These are phyloP conservation scores for Furnarius figulus DNA, from an alignment of 2,113 vertebrate species.

Conservation along the genomic window DNA sequence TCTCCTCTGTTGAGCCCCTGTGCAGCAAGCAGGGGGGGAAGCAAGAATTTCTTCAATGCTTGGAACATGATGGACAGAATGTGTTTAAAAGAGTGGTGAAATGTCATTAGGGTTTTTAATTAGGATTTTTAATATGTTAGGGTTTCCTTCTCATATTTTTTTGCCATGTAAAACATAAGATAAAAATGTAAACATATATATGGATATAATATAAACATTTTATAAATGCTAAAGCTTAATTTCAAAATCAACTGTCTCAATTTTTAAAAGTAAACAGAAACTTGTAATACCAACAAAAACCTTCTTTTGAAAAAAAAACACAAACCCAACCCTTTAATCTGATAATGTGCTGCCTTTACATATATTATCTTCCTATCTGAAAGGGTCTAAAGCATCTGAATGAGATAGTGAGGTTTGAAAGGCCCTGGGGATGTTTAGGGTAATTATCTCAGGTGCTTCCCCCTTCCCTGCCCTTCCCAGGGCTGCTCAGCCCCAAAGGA, in stretches of 20 bases:
- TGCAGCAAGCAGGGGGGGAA: background rate
- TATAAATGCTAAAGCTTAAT: background rate
- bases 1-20: background rate
- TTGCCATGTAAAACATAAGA: background rate
- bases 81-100: background rate
- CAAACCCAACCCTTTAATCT: background rate
- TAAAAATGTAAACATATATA: background rate
- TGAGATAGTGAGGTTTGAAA: constrained; percentile 21
- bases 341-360: background rate
- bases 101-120: background rate
- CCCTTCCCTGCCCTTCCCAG: background rate
- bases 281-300: background rate
- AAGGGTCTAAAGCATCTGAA: background rate
- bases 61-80: background rate
- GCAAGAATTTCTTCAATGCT: background rate
- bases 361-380: background rate
- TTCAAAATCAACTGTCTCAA: background rate
- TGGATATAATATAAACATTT: background rate
- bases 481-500: background rate
- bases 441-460: constrained; percentile 18
- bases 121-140: background rate
- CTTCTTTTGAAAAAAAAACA: background rate
- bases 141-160: background rate
- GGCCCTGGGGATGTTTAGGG: background rate
- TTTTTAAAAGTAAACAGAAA: background rate